Percentiles rank a stretch among this genome's conserved stretches.
These are phyloP conservation scores for Petrocephalus microphthalmus DNA, from an alignment of 2,113 vertebrate genomes.

Conservation along the genomic window DNA sequence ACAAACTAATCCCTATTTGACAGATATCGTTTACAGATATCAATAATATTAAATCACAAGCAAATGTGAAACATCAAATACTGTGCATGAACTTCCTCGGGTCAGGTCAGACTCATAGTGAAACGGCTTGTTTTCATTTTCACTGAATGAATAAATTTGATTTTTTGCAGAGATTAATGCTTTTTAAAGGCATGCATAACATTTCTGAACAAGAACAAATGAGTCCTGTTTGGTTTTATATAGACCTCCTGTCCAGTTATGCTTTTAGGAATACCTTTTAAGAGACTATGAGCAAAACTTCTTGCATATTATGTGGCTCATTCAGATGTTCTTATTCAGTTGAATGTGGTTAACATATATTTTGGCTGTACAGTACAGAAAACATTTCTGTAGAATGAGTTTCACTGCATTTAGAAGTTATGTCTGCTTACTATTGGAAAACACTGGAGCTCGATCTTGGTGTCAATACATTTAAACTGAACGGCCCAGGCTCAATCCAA, in stretches of 20 bases:
- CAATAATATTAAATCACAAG: not conserved
- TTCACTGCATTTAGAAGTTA: not conserved
- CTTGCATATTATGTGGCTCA: not conserved
- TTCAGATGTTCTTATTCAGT: not conserved
- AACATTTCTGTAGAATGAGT: not conserved
- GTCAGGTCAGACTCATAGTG: not conserved
- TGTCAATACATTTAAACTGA: not conserved
- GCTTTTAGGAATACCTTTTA: not conserved
- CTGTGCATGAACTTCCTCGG: not conserved
- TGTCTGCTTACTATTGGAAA: not conserved
- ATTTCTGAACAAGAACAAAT: not conserved
- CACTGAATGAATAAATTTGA: not conserved
- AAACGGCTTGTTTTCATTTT: not conserved
- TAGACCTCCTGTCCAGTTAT: not conserved
- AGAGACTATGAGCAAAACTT: not conserved
- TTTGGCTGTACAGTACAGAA: not conserved
- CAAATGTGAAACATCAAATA: not conserved
- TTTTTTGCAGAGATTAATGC: not conserved
- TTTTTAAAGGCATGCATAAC: not conserved
- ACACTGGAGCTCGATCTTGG: not conserved
- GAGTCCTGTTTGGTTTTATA: not conserved
- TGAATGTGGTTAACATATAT: not conserved
- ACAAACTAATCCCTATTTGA: not conserved
- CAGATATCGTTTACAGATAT: constrained; percentile 1
- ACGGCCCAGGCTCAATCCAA: not conserved